Conservation (phyloP, 2,888 invertebrate species). For the Pycnomerus fuliginosus region DNA sequence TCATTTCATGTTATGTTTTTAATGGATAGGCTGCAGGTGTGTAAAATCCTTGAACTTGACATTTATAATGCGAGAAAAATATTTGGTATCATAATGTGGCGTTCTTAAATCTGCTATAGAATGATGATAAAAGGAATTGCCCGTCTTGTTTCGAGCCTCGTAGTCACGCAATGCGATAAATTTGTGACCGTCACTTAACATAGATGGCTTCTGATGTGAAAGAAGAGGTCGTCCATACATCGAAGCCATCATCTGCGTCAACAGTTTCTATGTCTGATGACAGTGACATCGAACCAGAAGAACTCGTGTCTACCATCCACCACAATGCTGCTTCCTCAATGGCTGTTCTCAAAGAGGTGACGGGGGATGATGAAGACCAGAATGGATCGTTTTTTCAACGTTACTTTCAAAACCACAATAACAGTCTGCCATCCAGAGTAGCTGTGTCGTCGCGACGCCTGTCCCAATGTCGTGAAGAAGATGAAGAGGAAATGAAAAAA, state of each 20-base stretch:
- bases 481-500: conserved; percentile 67
- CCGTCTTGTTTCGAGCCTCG: not conserved
- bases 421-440: conserved; percentile 66
- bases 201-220: too few species aligned
- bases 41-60: conserved; percentile 17
- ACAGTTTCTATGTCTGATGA: conserved; percentile 51
- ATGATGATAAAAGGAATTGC: not conserved
- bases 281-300: conserved; percentile 63
- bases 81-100: not conserved
- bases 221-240: too few species aligned
- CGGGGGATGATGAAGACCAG: conserved; percentile 55
- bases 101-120: not conserved
- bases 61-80: conserved; percentile 4
- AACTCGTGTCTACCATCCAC: conserved; percentile 66
- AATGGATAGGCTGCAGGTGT: too few species aligned
- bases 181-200: not conserved
- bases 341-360: conserved; percentile 67
- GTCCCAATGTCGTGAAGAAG: conserved; percentile 82
- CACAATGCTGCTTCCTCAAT: conserved; percentile 70
- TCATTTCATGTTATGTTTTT: too few species aligned
- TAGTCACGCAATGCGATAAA: not conserved
- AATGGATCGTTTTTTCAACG: conserved; percentile 66
- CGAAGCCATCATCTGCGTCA: too few species aligned
- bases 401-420: conserved; percentile 73
- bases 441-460: conserved; percentile 64